Conservation (phyloP, 2,888 invertebrate species). For the Boloria euphrosyne region DNA sequence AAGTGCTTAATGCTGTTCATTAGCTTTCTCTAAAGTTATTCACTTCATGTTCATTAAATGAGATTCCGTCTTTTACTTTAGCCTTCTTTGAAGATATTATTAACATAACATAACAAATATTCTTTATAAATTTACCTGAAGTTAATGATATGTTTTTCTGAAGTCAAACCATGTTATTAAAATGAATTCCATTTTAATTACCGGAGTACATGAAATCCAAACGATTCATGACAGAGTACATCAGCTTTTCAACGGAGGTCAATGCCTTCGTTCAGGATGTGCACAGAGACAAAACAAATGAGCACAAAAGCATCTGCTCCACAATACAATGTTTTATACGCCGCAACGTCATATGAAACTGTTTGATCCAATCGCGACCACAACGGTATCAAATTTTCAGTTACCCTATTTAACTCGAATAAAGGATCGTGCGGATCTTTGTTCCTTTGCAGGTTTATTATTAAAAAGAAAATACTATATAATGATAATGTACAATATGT, state of each 20-base stretch:
- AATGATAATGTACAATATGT: not conserved
- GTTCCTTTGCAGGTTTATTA: conserved; percentile 7
- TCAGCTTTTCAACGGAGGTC: conserved; percentile 67
- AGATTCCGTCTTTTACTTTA: too few species aligned
- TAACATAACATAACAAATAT: too few species aligned
- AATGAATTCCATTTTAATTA: conserved; percentile 21
- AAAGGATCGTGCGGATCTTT: conserved; percentile 9
- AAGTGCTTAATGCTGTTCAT: too few species aligned
- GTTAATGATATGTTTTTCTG: not conserved
- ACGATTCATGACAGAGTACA: conserved; percentile 45
- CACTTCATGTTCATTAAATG: too few species aligned
- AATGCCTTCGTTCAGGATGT: conserved; percentile 73
- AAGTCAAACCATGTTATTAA: conserved; percentile 10
- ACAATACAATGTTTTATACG: conserved; percentile 47
- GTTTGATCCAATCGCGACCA: conserved; percentile 27
- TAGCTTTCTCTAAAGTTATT: too few species aligned
- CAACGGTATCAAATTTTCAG: conserved; percentile 36
- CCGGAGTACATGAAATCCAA: conserved; percentile 21
- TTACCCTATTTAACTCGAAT: conserved; percentile 28
- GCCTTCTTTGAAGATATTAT: too few species aligned
- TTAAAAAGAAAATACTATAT: not conserved
- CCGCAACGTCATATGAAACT: conserved; percentile 43
- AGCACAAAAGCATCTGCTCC: conserved; percentile 60
- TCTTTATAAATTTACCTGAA: too few species aligned
- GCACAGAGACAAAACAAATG: conserved; percentile 72